Evolutionary conservation across 2,113 vertebrate species (phyloP).

Genomic region (Hippocampus barbouri): DNA sequence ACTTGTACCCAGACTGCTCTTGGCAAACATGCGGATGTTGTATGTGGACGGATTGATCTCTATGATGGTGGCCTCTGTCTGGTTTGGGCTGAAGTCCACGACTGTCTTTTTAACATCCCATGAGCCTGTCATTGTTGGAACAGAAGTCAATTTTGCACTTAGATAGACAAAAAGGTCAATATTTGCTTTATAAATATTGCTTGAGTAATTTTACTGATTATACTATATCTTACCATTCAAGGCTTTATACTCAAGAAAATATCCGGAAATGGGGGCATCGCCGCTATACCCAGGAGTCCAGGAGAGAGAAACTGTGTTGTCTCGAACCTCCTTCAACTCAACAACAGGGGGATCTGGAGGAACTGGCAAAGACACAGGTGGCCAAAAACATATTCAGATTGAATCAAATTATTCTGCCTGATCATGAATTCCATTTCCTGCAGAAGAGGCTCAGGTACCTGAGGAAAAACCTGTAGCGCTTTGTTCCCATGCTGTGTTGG

Average conservation of each 20-base stretch:
- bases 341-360: conserved; percentile 47
- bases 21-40: conserved; percentile 64
- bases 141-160: neutral
- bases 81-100: conserved; percentile 44
- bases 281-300: conserved; percentile 53
- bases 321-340: conserved; percentile 40
- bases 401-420: neutral
- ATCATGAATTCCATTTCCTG: neutral
- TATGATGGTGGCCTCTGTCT: conserved; percentile 57
- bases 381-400: neutral
- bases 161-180: neutral
- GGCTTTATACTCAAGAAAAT: conserved; percentile 57
- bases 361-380: conserved; percentile 14
- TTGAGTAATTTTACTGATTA: neutral
- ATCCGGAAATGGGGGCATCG: conserved; percentile 46
- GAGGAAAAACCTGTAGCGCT: conserved; percentile 5
- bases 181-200: neutral
- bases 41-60: conserved; percentile 58
- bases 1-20: conserved; percentile 44
- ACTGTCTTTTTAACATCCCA: conserved; percentile 53
- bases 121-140: conserved; percentile 31
- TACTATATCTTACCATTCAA: conserved; percentile 38
- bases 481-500: conserved; percentile 25
- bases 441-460: conserved; percentile 17
- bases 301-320: conserved; percentile 36